Base-by-base conservation (phyloP, 2,797 vertebrate species). In the Thripadectes ignobilis region DNA sequence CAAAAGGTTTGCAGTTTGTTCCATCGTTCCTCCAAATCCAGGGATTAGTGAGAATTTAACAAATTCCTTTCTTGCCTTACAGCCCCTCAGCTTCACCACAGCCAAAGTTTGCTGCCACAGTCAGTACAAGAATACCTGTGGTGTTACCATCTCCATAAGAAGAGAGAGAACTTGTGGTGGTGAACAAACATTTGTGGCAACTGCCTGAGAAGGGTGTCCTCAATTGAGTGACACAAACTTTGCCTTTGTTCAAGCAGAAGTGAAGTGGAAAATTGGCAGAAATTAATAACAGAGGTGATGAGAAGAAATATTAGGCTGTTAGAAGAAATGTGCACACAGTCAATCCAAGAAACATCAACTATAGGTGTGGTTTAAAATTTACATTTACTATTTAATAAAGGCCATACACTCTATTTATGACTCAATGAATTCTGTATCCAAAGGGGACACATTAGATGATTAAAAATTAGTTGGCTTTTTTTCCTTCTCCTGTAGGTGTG, bases 131-230 rank as follows among this genome's bases (percentile, higher is more conserved):
- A 78, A 55, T n/a, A 29, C 11, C 32, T n/a, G 10, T 7, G 17
- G 17, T 34, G 29, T 26, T n/a, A 15, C 8, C 36, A 49, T 10
- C n/a, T 27, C 23, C 3, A 0, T 4, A 67, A 51, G 36, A 65
- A 30, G 12, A 76, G 10, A 32, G 10, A 79, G 12, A 15, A 12
- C 17, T 48, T 1, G 0, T 8, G 6, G 14, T 27, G 15, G n/a
- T 32, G 19, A 65, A 20, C 66, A 41, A 55, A 9, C 8, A 5
- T 3, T 20, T 43, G 36, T 23, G 26, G 12, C 51, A 52, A 23
- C 6, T 63, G 12, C 13, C 23, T 34, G 15, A 76, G 36, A 57
- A 87, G 10, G 20, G 26, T 48, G 17, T 19, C 61, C 54, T 39
- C 39, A 59, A 17, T 16, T 3, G 6, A 39, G 20, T 5, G 10